These are phyloP conservation scores for Pantherophis alleghaniensis DNA, from an alignment of 2,797 vertebrate species.

Conservation along the genomic window DNA sequence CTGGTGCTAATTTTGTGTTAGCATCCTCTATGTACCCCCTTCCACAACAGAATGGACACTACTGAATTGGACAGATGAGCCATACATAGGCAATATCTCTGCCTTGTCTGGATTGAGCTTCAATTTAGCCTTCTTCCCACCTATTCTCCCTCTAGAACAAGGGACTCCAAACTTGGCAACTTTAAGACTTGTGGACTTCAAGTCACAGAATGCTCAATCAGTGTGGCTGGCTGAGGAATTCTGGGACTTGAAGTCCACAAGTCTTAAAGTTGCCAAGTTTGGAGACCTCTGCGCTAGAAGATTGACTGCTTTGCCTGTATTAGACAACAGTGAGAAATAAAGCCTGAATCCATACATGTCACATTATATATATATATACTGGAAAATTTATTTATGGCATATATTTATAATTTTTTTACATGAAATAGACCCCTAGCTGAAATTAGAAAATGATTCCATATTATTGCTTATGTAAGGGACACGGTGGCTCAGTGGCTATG, in stretches of 20 bases:
- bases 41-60: not conserved
- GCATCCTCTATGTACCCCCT: not conserved
- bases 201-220: not conserved
- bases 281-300: not conserved
- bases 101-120: not conserved
- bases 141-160: not conserved
- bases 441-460: not conserved
- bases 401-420: not conserved
- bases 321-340: not conserved
- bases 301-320: not conserved
- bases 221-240: not conserved
- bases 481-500: too few species aligned
- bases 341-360: not conserved
- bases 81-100: not conserved
- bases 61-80: not conserved
- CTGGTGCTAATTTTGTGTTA: not conserved
- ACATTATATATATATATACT: not conserved
- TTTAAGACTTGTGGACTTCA: not conserved
- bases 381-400: not conserved
- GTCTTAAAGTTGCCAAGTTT: not conserved
- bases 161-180: not conserved
- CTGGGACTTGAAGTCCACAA: not conserved
- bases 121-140: not conserved
- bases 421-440: not conserved
- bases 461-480: not conserved